phyloP scores from a whole-genome alignment of 2,888 invertebrate species.

The Eupeodes luniger region DNA sequence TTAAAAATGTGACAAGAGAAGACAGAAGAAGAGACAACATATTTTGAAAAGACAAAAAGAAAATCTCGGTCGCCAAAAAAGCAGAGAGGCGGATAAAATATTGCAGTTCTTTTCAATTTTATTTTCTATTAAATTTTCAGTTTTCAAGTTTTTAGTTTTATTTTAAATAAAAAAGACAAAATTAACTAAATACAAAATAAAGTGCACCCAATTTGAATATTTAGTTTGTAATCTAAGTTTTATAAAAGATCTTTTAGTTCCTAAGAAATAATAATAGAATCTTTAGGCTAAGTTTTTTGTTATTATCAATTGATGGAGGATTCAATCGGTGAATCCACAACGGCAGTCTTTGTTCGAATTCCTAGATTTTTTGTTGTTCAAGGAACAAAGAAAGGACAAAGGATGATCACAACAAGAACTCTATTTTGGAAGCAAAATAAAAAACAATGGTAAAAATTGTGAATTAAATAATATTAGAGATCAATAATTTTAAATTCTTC shows the following conservation, averaged over 20 bases:
- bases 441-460: slow-evolving; percentile 1
- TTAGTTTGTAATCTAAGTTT: background rate
- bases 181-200: background rate
- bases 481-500: too few relatives aligned
- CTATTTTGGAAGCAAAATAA: background rate
- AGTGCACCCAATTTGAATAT: background rate
- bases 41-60: too few relatives aligned
- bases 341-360: slow-evolving; percentile 9
- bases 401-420: background rate
- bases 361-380: background rate
- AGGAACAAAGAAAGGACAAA: background rate
- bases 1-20: background rate
- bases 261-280: background rate
- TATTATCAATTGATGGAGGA: background rate
- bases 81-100: background rate
- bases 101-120: background rate
- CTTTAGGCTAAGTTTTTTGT: background rate
- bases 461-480: background rate
- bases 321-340: background rate
- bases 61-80: background rate
- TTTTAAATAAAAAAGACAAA: too few relatives aligned
- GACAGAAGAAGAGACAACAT: background rate
- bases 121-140: background rate
- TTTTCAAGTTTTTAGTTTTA: background rate
- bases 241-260: background rate